Conservation (phyloP, 2,888 invertebrate genomes). For the Ferrisia virgata region DNA sequence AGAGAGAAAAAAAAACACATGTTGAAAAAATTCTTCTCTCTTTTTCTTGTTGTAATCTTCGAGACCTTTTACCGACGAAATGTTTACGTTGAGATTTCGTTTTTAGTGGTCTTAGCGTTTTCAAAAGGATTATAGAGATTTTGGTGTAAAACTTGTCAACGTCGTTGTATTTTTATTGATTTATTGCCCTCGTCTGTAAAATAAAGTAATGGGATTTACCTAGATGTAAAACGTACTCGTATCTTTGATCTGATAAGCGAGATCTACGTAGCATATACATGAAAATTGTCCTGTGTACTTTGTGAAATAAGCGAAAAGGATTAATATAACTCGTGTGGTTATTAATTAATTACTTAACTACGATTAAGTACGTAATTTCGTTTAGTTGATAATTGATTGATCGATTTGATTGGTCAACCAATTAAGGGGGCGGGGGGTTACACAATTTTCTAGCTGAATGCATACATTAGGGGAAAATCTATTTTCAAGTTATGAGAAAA, state of each 20-base stretch:
- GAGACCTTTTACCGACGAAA: constrained; percentile 2
- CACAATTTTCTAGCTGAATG: too few relatives aligned
- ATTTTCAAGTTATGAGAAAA: too few relatives aligned
- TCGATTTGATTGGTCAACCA: too few relatives aligned
- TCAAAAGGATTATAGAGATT: constrained; percentile 11
- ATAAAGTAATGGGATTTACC: not conserved
- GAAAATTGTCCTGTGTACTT: not conserved
- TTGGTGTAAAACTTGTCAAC: constrained; percentile 11
- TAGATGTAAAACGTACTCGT: not conserved
- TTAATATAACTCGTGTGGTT: not conserved
- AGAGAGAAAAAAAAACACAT: not conserved
- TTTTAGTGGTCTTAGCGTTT: not conserved
- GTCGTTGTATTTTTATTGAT: constrained; percentile 16
- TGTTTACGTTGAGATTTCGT: constrained; percentile 23
- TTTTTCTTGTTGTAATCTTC: not conserved
- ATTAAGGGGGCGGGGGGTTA: too few relatives aligned
- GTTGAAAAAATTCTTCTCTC: not conserved
- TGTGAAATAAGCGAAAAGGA: not conserved
- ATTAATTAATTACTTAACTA: not conserved
- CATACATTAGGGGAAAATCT: too few relatives aligned
- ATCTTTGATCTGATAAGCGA: not conserved
- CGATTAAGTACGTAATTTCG: too few relatives aligned
- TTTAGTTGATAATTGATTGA: too few relatives aligned
- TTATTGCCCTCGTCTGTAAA: not conserved
- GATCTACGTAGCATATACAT: too few relatives aligned